Evolutionary conservation across 2,113 vertebrate species (phyloP).

Genomic region (Mixornis gularis): DNA sequence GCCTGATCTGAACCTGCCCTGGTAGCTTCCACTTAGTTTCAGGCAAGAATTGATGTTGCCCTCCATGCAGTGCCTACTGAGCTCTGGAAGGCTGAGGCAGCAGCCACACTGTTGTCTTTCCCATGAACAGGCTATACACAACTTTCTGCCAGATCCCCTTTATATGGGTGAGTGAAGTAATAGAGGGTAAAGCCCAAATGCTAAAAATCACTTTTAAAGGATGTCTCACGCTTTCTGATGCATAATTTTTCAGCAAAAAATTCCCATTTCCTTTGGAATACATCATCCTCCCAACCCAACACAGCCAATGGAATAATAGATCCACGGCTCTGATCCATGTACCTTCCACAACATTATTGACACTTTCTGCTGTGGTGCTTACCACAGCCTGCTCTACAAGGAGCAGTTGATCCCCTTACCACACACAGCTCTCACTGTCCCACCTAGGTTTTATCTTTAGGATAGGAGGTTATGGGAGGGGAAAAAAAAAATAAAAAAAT

Average conservation of each 20-base stretch:
- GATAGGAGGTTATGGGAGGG: not conserved
- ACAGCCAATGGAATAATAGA: not conserved
- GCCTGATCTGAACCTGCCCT: not conserved
- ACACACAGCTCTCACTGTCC: not conserved
- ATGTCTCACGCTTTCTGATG: not conserved
- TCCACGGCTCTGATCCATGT: rapidly evolving
- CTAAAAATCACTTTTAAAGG: not conserved
- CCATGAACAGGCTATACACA: not conserved
- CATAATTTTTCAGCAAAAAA: not conserved
- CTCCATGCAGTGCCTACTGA: not conserved
- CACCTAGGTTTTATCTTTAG: not conserved
- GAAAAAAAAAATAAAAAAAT: rapidly evolving
- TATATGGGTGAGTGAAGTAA: not conserved
- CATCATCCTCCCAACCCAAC: not conserved
- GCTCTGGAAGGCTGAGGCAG: not conserved
- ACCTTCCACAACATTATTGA: not conserved
- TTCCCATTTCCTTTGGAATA: not conserved
- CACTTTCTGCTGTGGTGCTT: not conserved
- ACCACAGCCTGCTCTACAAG: not conserved
- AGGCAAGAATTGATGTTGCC: not conserved
- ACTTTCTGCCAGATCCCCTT: not conserved
- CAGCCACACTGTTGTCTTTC: not conserved
- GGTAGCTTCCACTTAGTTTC: not conserved
- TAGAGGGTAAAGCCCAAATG: not conserved
- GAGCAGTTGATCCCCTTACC: not conserved